Evolutionary conservation across 2,797 vertebrate species (phyloP).

Genomic region (Manis pentadactyla): DNA sequence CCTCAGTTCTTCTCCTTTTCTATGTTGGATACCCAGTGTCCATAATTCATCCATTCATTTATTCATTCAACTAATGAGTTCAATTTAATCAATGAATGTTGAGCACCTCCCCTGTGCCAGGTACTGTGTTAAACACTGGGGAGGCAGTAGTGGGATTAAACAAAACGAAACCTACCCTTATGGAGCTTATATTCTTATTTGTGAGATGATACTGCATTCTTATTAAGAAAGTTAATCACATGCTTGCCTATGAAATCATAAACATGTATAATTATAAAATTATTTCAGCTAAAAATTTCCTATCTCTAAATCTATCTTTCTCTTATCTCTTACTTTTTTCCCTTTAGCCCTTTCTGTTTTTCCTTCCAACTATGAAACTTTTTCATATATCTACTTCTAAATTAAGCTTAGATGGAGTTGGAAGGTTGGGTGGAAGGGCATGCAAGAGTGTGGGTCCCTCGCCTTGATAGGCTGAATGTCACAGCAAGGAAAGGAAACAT

Average conservation of each 20-base stretch:
- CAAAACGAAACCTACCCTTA: neutral
- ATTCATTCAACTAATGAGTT: neutral
- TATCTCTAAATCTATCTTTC: slow-evolving; percentile 46
- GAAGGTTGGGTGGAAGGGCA: neutral
- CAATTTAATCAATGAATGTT: neutral
- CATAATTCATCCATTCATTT: neutral
- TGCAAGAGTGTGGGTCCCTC: neutral
- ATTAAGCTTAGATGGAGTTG: slow-evolving; percentile 20
- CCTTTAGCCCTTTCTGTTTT: slow-evolving; percentile 34
- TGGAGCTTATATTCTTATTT: slow-evolving; percentile 12
- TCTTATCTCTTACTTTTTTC: slow-evolving; percentile 41
- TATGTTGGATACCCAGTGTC: neutral
- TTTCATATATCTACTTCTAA: neutral
- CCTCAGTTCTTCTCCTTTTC: neutral
- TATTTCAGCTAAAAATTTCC: slow-evolving; percentile 46
- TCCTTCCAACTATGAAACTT: neutral
- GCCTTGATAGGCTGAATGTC: neutral
- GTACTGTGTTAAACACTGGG: neutral
- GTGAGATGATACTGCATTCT: neutral
- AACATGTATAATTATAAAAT: slow-evolving; percentile 59
- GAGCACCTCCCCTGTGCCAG: neutral
- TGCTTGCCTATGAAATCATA: slow-evolving; percentile 52
- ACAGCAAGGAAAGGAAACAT: neutral
- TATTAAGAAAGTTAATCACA: slow-evolving; percentile 7
- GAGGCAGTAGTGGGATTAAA: neutral